Evolutionary conservation across 2,113 vertebrate genomes (phyloP).

Genomic region (Eubucco bourcierii): DNA sequence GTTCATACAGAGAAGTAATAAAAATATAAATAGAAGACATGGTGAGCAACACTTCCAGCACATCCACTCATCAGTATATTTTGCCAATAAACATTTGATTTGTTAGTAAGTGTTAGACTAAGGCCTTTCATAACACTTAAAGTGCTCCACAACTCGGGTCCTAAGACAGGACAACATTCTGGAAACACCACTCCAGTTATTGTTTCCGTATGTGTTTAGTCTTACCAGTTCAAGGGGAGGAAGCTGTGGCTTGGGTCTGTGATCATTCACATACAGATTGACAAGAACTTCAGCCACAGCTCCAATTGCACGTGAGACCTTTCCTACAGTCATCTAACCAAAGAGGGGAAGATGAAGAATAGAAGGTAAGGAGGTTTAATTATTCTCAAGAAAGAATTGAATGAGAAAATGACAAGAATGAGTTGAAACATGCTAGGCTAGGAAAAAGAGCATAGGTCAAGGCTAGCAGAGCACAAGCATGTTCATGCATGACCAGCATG

Average conservation of each 20-base stretch:
- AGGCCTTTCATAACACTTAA: not conserved
- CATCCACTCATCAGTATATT: not conserved
- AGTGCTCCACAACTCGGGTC: not conserved
- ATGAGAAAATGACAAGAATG: not conserved
- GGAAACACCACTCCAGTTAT: not conserved
- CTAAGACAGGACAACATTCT: not conserved
- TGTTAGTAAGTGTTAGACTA: not conserved
- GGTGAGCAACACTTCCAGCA: not conserved
- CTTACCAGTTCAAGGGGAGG: constrained; percentile 85
- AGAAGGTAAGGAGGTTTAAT: constrained; percentile 38
- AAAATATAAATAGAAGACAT: not conserved
- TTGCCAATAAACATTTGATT: not conserved
- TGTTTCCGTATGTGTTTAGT: not conserved
- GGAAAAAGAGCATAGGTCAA: not conserved
- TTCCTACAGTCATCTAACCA: constrained; percentile 90
- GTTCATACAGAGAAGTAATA: constrained; percentile 8
- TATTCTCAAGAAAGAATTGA: not conserved
- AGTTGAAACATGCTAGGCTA: not conserved
- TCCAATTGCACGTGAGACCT: constrained; percentile 87
- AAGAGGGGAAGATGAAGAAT: constrained; percentile 52
- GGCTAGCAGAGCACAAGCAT: not conserved
- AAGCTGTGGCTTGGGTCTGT: constrained; percentile 84
- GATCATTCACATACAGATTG: constrained; percentile 95
- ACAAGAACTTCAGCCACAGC: constrained; percentile 93
- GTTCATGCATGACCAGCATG: not conserved